These are phyloP conservation scores for Hermetia illucens DNA, from an alignment of 1,140 invertebrate species.

Conservation along the genomic window DNA sequence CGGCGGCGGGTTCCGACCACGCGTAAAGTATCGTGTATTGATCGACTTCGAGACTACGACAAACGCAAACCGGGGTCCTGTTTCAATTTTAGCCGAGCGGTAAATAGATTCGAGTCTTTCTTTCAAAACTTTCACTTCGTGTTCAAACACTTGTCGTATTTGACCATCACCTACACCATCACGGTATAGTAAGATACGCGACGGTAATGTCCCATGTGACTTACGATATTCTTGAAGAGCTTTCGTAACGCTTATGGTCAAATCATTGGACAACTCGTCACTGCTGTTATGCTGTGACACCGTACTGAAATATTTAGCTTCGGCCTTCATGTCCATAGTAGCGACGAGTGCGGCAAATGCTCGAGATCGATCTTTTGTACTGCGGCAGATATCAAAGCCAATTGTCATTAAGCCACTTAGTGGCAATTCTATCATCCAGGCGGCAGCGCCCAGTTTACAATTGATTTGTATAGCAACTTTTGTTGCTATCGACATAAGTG, in stretches of 20 bases:
- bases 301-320: slow-evolving; percentile 51
- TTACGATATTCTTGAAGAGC: slow-evolving; percentile 40
- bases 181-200: slow-evolving; percentile 53
- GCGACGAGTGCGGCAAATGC: slow-evolving; percentile 66
- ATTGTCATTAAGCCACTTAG: slow-evolving; percentile 58
- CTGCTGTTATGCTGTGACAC: slow-evolving; percentile 47
- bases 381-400: slow-evolving; percentile 82
- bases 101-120: slow-evolving; percentile 39
- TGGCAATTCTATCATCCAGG: slow-evolving; percentile 67
- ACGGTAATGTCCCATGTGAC: slow-evolving; percentile 30
- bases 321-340: slow-evolving; percentile 44
- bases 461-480: slow-evolving; percentile 81
- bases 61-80: slow-evolving; percentile 45
- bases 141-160: slow-evolving; percentile 42
- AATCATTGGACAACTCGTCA: slow-evolving; percentile 51
- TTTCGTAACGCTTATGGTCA: slow-evolving; percentile 43
- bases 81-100: slow-evolving; percentile 15
- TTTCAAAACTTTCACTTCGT: slow-evolving; percentile 34
- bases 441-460: slow-evolving; percentile 78
- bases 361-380: slow-evolving; percentile 42
- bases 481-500: slow-evolving; percentile 59
- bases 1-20: slow-evolving; percentile 44
- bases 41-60: slow-evolving; percentile 60
- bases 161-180: slow-evolving; percentile 81
- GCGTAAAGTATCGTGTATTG: slow-evolving; percentile 49